These are phyloP conservation scores for Dascillus cervinus DNA, from an alignment of 2,888 invertebrate genomes.

Conservation along the genomic window DNA sequence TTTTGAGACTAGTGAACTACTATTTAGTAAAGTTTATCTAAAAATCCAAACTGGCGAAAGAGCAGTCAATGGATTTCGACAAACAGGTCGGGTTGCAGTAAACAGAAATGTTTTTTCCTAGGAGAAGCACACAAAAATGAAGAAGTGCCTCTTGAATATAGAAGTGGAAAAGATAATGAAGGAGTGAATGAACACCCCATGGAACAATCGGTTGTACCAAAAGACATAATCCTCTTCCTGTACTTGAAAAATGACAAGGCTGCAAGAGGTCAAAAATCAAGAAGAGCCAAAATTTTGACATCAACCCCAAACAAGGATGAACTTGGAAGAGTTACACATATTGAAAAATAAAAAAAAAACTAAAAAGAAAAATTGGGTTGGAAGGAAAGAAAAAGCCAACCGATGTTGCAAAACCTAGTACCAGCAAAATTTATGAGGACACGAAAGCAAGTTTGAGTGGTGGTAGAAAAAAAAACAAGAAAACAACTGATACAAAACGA, in stretches of 20 bases:
- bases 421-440: too few species aligned
- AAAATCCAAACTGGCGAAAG: constrained; percentile 12
- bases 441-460: too few species aligned
- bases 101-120: too few species aligned
- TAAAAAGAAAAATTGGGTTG: constrained; percentile 1
- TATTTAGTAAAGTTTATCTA: constrained; percentile 17
- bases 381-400: constrained; percentile 2
- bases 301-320: constrained; percentile 5
- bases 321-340: constrained; percentile 1
- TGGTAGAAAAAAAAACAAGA: too few species aligned
- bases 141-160: too few species aligned
- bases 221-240: constrained; percentile 3
- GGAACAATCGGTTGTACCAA: too few species aligned
- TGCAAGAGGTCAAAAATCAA: constrained; percentile 4
- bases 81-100: too few species aligned
- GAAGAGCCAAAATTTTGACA: constrained; percentile 5
- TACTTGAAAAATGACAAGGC: constrained; percentile 2
- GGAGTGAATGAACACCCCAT: too few species aligned
- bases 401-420: too few species aligned
- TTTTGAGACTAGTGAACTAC: constrained; percentile 13
- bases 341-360: constrained; percentile 1
- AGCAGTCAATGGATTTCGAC: constrained; percentile 9
- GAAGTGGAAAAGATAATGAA: too few species aligned
- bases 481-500: too few species aligned
- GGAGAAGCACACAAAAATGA: too few species aligned